Percentiles rank a stretch among this genome's conserved stretches.
phyloP scores from a whole-genome alignment of 92 coral and sea anemone genomes.

The Heliopora coerulea region DNA sequence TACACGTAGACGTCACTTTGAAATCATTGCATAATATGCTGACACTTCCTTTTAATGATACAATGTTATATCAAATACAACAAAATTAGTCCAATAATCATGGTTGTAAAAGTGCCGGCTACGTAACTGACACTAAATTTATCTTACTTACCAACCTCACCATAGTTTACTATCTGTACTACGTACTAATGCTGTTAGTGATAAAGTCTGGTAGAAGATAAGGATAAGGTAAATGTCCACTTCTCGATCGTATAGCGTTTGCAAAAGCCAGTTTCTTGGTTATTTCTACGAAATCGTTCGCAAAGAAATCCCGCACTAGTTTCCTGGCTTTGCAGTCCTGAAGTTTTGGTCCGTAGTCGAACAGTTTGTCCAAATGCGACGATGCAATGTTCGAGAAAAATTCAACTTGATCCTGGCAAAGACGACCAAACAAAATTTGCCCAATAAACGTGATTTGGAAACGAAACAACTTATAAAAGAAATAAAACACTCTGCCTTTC shows the following conservation, averaged over 20 bases:
- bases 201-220: constrained; percentile 84
- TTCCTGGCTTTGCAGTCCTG: constrained; percentile 68
- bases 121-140: too few species aligned
- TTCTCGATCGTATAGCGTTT: constrained; percentile 63
- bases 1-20: too few species aligned
- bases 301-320: constrained; percentile 54
- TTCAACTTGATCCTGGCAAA: constrained; percentile 83
- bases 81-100: too few species aligned
- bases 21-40: too few species aligned
- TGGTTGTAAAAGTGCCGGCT: too few species aligned
- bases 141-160: too few species aligned
- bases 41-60: too few species aligned
- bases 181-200: constrained; percentile 85
- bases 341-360: constrained; percentile 75
- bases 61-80: too few species aligned
- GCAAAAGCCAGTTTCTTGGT: constrained; percentile 60
- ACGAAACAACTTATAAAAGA: too few species aligned
- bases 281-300: constrained; percentile 57
- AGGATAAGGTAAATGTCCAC: constrained; percentile 83
- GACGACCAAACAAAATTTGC: not conserved
- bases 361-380: constrained; percentile 83
- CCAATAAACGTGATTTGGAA: too few species aligned
- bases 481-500: not conserved
- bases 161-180: too few species aligned
- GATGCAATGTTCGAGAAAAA: constrained; percentile 82